Evolutionary conservation across 2,113 vertebrate species (phyloP), one percentile per base, ranked within the genome.

Genomic region (Erinaceus europaeus): DNA sequence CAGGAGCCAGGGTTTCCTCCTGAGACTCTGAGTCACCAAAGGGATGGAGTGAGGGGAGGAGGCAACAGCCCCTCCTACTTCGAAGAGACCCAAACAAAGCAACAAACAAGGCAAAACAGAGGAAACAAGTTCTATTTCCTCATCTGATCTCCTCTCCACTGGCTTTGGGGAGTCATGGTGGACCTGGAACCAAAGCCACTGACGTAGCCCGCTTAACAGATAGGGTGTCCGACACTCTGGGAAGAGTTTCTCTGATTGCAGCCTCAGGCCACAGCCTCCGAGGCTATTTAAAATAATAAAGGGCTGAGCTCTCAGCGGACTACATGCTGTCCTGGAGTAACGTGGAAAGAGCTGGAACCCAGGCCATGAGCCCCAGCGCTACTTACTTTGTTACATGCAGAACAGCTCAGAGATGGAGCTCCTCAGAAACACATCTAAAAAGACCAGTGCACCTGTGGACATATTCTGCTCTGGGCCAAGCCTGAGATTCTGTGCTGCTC

Each of bases 1-100:
- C 89, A 87, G 91, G 92, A 92, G 90, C 77, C 89, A 82, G 64
- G 62, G 91, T 72, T 94, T 93, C 93, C 90, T 93, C 79, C 95
- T 88, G 91, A 88, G 91, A 88, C 91, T 89, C 92, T 86, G 90
- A 94, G 86, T 93, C 95, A 94, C 68, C n/a, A n/a, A 84, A 89
- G 50, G 90, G 82, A 79, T 50, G 76, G 46, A 67, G 6, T 85
- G 78, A 80, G 73, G 74, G 68, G 59, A 74, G 73, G 84, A 88
- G 84, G 81, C 15, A 2, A 55, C 83, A 81, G 36, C 38, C 73
- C 67, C 84, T 61, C 81, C 91, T 75, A 84, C 81, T 80, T 89
- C 84, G 77, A 73, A 50, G 55, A 91, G 78, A 87, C 85, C 87
- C 65, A 78, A 42, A 61, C 86, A 78, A 80, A 83, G 48, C 34